These are phyloP conservation scores for Galbula dea DNA, from an alignment of 2,113 vertebrate species.

Conservation along the genomic window DNA sequence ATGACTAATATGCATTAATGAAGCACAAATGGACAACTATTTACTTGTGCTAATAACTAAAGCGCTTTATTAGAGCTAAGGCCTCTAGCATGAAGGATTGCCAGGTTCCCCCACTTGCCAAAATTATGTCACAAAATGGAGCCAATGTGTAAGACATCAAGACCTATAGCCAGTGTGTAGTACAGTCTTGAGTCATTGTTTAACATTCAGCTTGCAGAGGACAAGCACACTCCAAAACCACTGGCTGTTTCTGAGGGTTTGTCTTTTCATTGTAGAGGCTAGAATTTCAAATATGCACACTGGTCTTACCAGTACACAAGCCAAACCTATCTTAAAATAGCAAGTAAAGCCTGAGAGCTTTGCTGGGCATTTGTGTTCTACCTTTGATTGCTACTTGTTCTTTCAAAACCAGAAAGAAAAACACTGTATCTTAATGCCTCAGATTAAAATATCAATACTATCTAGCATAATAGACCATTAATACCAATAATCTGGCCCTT, in stretches of 20 bases:
- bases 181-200: slow-evolving; percentile 47
- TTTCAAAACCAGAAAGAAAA: slow-evolving; percentile 23
- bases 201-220: slow-evolving; percentile 29
- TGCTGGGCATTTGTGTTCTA: not conserved
- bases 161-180: slow-evolving; percentile 18
- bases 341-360: slow-evolving; percentile 28
- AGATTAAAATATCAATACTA: slow-evolving; percentile 51
- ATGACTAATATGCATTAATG: slow-evolving; percentile 52
- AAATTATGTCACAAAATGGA: slow-evolving; percentile 60
- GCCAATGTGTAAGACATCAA: slow-evolving; percentile 29
- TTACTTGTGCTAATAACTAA: slow-evolving; percentile 54
- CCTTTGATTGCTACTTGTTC: not conserved
- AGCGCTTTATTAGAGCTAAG: slow-evolving; percentile 48
- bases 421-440: not conserved
- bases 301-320: not conserved
- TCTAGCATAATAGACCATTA: not conserved
- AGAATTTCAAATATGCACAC: slow-evolving; percentile 39
- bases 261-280: slow-evolving; percentile 21
- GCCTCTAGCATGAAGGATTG: slow-evolving; percentile 35
- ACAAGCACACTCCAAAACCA: slow-evolving; percentile 38
- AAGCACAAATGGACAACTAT: slow-evolving; percentile 52
- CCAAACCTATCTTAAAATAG: slow-evolving; percentile 43
- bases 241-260: slow-evolving; percentile 30
- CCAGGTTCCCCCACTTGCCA: slow-evolving; percentile 54
- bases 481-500: not conserved